Evolutionary conservation across 2,113 vertebrate species (phyloP).

Genomic region (Mobula birostris): DNA sequence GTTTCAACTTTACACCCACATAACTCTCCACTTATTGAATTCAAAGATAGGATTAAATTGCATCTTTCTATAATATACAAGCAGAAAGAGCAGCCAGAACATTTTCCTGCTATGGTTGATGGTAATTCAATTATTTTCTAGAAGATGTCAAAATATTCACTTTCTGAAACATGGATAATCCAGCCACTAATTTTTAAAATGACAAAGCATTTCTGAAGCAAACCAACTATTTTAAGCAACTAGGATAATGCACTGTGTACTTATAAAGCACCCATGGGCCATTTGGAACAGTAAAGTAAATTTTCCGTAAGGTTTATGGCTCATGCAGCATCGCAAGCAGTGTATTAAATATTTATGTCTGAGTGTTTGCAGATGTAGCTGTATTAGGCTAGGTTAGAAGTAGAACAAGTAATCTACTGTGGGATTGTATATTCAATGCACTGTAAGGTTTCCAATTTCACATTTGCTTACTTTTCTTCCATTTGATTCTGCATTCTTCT

Average conservation of each 20-base stretch:
- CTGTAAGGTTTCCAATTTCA: neutral
- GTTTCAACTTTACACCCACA: neutral
- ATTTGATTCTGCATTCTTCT: neutral
- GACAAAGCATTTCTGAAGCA: neutral
- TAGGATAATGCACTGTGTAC: neutral
- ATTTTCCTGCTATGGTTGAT: neutral
- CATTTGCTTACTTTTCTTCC: neutral
- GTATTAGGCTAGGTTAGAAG: neutral
- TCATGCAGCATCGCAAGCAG: neutral
- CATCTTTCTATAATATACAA: neutral
- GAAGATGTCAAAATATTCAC: neutral
- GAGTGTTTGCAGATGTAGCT: slow-evolving; percentile 31
- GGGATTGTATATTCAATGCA: neutral
- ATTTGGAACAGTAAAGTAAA: neutral
- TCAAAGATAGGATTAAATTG: neutral
- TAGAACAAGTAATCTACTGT: neutral
- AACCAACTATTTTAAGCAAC: neutral
- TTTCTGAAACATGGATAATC: neutral
- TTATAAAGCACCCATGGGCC: neutral
- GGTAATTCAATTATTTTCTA: neutral
- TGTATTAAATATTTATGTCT: slow-evolving; percentile 27
- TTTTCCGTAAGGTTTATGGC: slow-evolving; percentile 7
- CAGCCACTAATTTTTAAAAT: slow-evolving; percentile 11
- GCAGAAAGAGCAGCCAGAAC: neutral
- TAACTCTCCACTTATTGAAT: neutral